These are phyloP conservation scores for Danaus plexippus DNA, from an alignment of 1,140 invertebrate species.

Conservation along the genomic window DNA sequence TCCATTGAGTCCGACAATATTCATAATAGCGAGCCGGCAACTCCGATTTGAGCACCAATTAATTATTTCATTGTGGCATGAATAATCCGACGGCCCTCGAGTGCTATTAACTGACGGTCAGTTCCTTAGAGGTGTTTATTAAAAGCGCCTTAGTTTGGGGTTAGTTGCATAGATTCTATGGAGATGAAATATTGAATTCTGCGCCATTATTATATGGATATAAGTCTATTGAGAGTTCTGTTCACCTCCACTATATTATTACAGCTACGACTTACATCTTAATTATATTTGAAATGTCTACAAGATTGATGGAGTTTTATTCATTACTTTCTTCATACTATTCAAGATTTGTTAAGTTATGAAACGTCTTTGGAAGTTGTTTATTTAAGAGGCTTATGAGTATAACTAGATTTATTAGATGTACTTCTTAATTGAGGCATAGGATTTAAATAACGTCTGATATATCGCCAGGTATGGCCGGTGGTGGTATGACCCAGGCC, in stretches of 20 bases:
- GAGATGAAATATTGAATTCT: constrained; percentile 10
- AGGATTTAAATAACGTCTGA: not conserved
- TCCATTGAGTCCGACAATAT: constrained; percentile 31
- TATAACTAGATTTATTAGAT: too few species aligned
- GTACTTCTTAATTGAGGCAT: too few species aligned
- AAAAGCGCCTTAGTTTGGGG: constrained; percentile 46
- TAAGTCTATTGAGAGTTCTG: too few species aligned
- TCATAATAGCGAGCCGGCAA: constrained; percentile 46
- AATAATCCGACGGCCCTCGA: constrained; percentile 50
- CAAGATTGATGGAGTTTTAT: too few species aligned
- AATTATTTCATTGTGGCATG: constrained; percentile 65
- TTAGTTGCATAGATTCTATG: constrained; percentile 27
- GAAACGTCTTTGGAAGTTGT: too few species aligned
- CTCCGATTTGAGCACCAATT: constrained; percentile 63
- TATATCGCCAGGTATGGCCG: constrained; percentile 50
- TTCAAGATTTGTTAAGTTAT: too few species aligned
- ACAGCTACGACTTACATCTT: too few species aligned
- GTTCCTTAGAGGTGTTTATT: constrained; percentile 68
- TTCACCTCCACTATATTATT: too few species aligned
- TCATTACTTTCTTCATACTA: too few species aligned
- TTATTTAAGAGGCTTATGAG: too few species aligned
- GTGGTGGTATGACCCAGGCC: constrained; percentile 61
- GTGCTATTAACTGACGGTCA: constrained; percentile 61
- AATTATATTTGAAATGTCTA: too few species aligned
- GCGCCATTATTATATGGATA: too few species aligned